phyloP scores from a whole-genome alignment of 2,113 vertebrate genomes.

The Coryphaenoides rupestris region DNA sequence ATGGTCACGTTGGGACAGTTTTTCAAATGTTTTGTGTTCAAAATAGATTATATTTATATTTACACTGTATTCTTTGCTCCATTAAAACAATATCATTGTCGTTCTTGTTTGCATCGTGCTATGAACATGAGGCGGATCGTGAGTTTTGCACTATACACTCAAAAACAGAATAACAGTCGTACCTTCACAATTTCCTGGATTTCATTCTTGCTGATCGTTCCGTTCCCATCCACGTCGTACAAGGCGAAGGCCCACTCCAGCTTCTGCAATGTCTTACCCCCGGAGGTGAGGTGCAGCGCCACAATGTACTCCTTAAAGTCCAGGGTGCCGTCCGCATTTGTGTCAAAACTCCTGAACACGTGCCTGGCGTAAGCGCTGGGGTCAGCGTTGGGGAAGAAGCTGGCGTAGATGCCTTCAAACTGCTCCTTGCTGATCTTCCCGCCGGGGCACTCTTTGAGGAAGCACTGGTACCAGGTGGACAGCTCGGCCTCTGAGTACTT shows the following conservation, averaged over 20 bases:
- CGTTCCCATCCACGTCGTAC: constrained; percentile 82
- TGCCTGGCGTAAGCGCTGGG: constrained; percentile 75
- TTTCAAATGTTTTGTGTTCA: too few species aligned
- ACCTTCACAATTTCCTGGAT: constrained; percentile 79
- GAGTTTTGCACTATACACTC: neutral
- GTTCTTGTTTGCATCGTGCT: too few species aligned
- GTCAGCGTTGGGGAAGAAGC: constrained; percentile 78
- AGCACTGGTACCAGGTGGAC: constrained; percentile 77
- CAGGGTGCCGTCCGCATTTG: constrained; percentile 77
- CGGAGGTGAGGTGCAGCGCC: constrained; percentile 79
- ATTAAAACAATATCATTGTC: neutral
- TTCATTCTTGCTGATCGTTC: constrained; percentile 79
- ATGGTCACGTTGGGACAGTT: too few species aligned
- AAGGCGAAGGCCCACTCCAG: constrained; percentile 81
- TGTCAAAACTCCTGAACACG: constrained; percentile 81
- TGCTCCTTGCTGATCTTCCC: constrained; percentile 76
- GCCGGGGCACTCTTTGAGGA: constrained; percentile 77
- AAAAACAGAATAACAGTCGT: neutral
- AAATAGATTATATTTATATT: too few species aligned
- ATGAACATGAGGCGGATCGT: neutral
- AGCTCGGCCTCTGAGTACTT: constrained; percentile 75
- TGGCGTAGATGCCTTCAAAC: constrained; percentile 80
- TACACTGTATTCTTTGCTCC: neutral
- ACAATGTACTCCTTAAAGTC: constrained; percentile 84
- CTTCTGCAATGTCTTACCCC: constrained; percentile 77